Percentiles rank a stretch among this genome's conserved stretches.
These are phyloP conservation scores for Chaetodon auriga DNA, from an alignment of 2,113 vertebrate genomes.

Conservation along the genomic window DNA sequence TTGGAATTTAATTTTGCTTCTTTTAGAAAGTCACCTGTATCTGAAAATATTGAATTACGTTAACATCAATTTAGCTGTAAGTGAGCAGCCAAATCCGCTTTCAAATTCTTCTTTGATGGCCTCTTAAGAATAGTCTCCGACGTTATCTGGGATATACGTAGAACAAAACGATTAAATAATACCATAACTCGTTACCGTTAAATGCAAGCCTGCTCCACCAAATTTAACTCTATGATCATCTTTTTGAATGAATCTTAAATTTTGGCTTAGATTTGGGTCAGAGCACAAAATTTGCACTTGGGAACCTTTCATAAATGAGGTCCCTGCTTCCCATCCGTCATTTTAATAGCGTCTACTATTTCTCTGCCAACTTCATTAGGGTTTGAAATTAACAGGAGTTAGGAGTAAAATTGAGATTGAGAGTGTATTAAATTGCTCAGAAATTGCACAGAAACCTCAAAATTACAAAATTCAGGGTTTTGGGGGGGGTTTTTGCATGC, in stretches of 20 bases:
- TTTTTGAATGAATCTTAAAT: constrained; percentile 42
- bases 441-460: constrained; percentile 33
- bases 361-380: constrained; percentile 69
- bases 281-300: constrained; percentile 47
- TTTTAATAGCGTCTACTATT: constrained; percentile 69
- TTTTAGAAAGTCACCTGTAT: not conserved
- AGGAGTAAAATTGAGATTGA: constrained; percentile 64
- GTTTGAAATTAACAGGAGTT: constrained; percentile 63
- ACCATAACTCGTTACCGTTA: not conserved
- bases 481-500: not conserved
- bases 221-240: not conserved
- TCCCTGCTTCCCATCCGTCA: constrained; percentile 70
- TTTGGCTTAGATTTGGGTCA: constrained; percentile 37
- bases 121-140: not conserved
- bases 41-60: not conserved
- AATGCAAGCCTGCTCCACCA: not conserved
- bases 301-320: constrained; percentile 67
- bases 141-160: not conserved
- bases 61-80: not conserved
- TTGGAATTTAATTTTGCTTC: not conserved
- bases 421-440: constrained; percentile 56
- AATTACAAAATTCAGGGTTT: not conserved
- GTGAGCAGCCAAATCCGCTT: not conserved
- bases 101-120: not conserved
- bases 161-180: not conserved